These are phyloP conservation scores for Nephrotoma flavescens DNA, from an alignment of 2,888 invertebrate genomes.

Conservation along the genomic window DNA sequence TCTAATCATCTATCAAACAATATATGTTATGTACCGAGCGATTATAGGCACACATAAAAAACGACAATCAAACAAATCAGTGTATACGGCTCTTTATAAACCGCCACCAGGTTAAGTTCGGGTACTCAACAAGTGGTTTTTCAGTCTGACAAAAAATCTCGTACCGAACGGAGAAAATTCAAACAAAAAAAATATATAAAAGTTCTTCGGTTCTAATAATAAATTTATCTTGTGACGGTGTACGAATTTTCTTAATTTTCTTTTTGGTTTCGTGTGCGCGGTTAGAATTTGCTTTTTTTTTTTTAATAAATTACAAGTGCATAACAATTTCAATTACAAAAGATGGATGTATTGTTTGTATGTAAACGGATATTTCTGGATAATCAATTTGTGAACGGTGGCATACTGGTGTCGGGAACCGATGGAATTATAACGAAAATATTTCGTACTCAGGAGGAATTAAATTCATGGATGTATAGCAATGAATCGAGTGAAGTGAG, in stretches of 20 bases:
- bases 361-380: slow-evolving; percentile 37
- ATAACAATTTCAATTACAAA: background rate
- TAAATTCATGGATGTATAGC: slow-evolving; percentile 33
- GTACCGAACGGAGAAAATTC: background rate
- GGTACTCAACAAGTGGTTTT: background rate
- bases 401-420: slow-evolving; percentile 38
- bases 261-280: background rate
- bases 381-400: slow-evolving; percentile 38
- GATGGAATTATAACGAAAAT: slow-evolving; percentile 43
- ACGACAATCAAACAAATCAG: background rate
- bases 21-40: background rate
- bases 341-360: slow-evolving; percentile 29
- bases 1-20: background rate
- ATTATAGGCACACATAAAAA: background rate
- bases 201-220: background rate
- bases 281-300: background rate
- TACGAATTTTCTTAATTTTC: background rate
- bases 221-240: background rate
- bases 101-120: background rate
- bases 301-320: background rate
- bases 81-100: background rate
- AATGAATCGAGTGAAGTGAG: slow-evolving; percentile 39
- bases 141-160: background rate
- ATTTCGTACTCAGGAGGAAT: slow-evolving; percentile 33
- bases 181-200: background rate